Conservation (phyloP, 2,888 invertebrate genomes). For the Agrochola lychnidis region DNA sequence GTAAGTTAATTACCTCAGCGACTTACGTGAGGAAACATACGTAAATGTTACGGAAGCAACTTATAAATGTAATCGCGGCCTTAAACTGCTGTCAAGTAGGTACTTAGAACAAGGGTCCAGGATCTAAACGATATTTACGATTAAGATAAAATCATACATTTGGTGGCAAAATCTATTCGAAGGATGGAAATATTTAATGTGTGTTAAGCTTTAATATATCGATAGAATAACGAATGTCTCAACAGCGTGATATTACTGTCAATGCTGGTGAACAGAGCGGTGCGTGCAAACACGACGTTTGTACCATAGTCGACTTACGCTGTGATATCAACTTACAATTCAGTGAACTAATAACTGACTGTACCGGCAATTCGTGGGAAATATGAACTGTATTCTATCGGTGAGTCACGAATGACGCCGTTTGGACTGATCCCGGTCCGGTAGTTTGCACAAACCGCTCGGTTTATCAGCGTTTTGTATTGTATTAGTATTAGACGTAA, state of each 20-base stretch:
- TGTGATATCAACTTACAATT: slow-evolving; percentile 6
- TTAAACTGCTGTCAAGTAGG: not conserved
- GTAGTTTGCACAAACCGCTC: slow-evolving; percentile 20
- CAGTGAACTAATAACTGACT: not conserved
- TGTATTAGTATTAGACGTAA: slow-evolving; percentile 42
- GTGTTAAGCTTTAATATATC: slow-evolving; percentile 15
- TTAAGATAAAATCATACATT: not conserved
- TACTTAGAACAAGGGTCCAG: not conserved
- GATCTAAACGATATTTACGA: not conserved
- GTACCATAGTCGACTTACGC: not conserved
- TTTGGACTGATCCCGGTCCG: not conserved
- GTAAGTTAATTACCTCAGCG: no score
- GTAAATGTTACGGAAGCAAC: no score
- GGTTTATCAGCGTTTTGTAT: slow-evolving; percentile 25
- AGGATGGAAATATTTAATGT: not conserved
- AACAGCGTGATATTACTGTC: slow-evolving; percentile 3
- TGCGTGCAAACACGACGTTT: slow-evolving; percentile 1
- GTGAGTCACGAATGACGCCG: slow-evolving; percentile 8
- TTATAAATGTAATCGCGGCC: no score
- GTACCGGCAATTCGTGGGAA: not conserved
- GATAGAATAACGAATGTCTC: slow-evolving; percentile 32
- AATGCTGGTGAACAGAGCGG: slow-evolving; percentile 6
- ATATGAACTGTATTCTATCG: not conserved
- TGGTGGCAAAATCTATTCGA: not conserved
- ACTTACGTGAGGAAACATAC: no score